A percentile compares a stretch with the other conserved stretches of the same genome.
These are phyloP conservation scores for Maniola hyperantus DNA, from an alignment of 2,888 invertebrate genomes.

Conservation along the genomic window DNA sequence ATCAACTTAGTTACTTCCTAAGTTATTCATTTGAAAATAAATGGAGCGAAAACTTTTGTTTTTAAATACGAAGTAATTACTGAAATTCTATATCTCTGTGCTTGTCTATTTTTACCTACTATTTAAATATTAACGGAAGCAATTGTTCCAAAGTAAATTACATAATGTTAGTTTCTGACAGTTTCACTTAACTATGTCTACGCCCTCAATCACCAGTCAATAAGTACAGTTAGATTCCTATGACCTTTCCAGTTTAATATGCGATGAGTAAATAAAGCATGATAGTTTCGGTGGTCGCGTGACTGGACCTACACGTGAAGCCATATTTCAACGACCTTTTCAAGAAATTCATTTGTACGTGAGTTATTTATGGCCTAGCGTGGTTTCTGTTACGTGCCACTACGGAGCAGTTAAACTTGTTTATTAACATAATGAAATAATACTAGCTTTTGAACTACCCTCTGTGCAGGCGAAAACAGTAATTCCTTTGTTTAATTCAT, in stretches of 20 bases:
- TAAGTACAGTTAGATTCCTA: neutral
- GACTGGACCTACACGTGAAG: slow-evolving; percentile 71
- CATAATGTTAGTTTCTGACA: neutral
- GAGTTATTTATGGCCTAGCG: slow-evolving; percentile 64
- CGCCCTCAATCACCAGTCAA: neutral
- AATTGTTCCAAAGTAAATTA: too few relatives aligned
- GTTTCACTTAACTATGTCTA: neutral
- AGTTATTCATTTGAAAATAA: too few relatives aligned
- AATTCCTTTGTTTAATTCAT: slow-evolving; percentile 28
- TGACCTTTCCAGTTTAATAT: slow-evolving; percentile 41
- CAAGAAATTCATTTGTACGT: slow-evolving; percentile 75
- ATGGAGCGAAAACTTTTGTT: too few relatives aligned
- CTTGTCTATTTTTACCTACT: too few relatives aligned
- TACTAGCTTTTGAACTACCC: slow-evolving; percentile 26
- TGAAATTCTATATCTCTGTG: too few relatives aligned
- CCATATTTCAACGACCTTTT: slow-evolving; percentile 79
- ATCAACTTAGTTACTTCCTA: too few relatives aligned
- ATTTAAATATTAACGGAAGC: neutral
- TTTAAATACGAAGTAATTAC: too few relatives aligned
- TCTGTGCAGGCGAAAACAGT: slow-evolving; percentile 19
- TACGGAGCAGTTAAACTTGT: slow-evolving; percentile 62
- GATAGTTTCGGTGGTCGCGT: slow-evolving; percentile 66
- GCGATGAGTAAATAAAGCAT: slow-evolving; percentile 58
- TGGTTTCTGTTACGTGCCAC: slow-evolving; percentile 54
- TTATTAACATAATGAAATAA: slow-evolving; percentile 48